Base-by-base conservation (phyloP, 2,113 vertebrate species). In the Erythrocercus mccallii region DNA sequence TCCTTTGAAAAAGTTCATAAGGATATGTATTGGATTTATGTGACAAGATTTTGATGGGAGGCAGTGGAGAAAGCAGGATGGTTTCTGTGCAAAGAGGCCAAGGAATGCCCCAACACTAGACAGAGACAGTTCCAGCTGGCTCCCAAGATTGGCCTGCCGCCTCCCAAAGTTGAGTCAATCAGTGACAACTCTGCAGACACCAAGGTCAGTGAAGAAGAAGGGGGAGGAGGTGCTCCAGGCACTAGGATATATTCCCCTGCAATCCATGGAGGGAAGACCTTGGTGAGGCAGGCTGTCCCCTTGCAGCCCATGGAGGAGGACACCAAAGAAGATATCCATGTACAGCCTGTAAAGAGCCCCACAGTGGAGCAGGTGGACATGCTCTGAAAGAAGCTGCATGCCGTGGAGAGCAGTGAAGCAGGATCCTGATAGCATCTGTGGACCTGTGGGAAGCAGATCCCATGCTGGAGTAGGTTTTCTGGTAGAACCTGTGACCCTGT, bases 341-440 rank as follows among this genome's bases (percentile, higher is more conserved):
- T 51, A 27, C 10, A 61, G 19, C 2, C 76, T 27, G 18, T 11
- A 16, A 31, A 56, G 12, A 35, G 19, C 10, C 15, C 8, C 44
- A 54, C 1, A 1, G 17, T 25, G 5, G 14, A 38, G 12, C 27
- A 42, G 9, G 15, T 15, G 6, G 15, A 44, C 3, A 0, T 48
- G 8, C 4, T 30, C 76, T 31, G 51, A 44, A 70, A 60, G 21
- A 70, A 79, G 9, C 5, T 81, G 15, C 6, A 28, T 11, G 17
- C 18, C 24, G 10, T 13, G 3, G 14, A 66, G 1, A 81, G 5
- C 15, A 16, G 13, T 42, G 33, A 20, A 74, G 19, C 9, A 47
- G 30, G 23, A 5, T 53, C 10, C 37, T 82, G 21, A 12, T 21
- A 79, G 30, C 10, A 31, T 10, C 33, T 56, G n/a, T 33, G 25